Base-by-base conservation (phyloP, 2,888 invertebrate species). In the Zonitis immaculata region DNA sequence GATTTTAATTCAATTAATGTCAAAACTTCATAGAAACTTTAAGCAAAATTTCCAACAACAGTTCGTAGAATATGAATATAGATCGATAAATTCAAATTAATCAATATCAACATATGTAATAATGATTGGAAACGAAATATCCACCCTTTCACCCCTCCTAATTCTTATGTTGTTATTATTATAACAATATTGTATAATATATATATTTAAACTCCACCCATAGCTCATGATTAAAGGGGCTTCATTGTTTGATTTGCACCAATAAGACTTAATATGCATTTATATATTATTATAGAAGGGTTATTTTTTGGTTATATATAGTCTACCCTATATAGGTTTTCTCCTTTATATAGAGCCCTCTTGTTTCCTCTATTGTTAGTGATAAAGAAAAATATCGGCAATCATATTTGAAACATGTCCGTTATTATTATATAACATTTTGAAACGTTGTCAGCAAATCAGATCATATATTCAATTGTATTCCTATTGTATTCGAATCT, bases 321-420 rank as follows among this genome's bases (percentile, higher is more conserved):
- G n/a, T 35, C 35, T 26, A 54, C 51, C 58, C 60, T 52, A 25
- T 35, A 16, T n/a, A 5, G 16, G 11, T 27, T 11, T 7, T 27
- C 11, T 35, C 18, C 18, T 16, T 35, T 4, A 6, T 50, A 43
- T 42, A 12, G 7, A 28, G 32, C 56, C 56, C 56, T 44, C 16
- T 18, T 7, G n/a, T n/a, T n/a, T n/a, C 7, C 1, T 35, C 4
- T 28, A 43, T 28, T 26, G 20, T 42, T 48, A 35, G 42, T 45
- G 25, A 48, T n/a, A n/a, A 39, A 14, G 54, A 47, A 42, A 52
- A 58, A 59, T 61, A 62, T 53, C 51, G 54, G 65, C 67, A 67
- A 69, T 69, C 68, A 70, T 71, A 69, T 68, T 64, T n/a, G 62
- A 67, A 66, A 69, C 67, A 66, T 63, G 66, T 67, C 67, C 68